Evolutionary conservation across 2,113 vertebrate species (phyloP).

Genomic region (Prunella fulvescens): DNA sequence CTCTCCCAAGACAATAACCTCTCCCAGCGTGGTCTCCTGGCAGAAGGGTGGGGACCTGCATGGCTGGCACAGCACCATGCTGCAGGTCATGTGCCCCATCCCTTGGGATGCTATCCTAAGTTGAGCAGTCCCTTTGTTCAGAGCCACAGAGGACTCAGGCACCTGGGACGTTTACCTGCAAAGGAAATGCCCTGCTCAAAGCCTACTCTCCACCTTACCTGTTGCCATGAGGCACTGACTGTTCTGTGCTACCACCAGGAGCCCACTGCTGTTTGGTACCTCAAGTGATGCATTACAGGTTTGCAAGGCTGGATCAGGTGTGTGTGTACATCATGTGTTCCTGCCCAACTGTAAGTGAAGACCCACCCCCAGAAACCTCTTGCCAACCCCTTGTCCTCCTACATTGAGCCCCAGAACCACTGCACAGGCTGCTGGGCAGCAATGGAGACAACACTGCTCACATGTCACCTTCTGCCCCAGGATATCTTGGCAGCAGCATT

Average conservation of each 20-base stretch:
- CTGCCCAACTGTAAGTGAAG: background rate
- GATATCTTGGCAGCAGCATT: background rate
- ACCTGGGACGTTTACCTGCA: background rate
- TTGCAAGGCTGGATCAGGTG: background rate
- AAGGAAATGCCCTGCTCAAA: background rate
- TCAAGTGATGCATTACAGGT: background rate
- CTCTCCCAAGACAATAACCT: background rate
- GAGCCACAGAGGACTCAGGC: background rate
- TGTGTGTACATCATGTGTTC: fast-evolving
- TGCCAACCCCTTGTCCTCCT: background rate
- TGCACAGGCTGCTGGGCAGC: background rate
- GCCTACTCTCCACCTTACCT: fast-evolving
- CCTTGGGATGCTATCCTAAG: background rate
- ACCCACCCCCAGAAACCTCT: background rate
- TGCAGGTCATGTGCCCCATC: fast-evolving
- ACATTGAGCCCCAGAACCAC: background rate
- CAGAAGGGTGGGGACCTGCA: background rate
- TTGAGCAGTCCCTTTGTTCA: background rate
- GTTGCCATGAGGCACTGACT: background rate
- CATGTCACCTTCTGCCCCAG: background rate
- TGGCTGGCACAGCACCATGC: no score
- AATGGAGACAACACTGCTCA: background rate
- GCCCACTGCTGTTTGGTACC: background rate
- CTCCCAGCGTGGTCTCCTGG: fast-evolving
- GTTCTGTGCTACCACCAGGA: background rate